phyloP scores from a whole-genome alignment of 2,888 invertebrate genomes.

The Zele albiditarsus region DNA sequence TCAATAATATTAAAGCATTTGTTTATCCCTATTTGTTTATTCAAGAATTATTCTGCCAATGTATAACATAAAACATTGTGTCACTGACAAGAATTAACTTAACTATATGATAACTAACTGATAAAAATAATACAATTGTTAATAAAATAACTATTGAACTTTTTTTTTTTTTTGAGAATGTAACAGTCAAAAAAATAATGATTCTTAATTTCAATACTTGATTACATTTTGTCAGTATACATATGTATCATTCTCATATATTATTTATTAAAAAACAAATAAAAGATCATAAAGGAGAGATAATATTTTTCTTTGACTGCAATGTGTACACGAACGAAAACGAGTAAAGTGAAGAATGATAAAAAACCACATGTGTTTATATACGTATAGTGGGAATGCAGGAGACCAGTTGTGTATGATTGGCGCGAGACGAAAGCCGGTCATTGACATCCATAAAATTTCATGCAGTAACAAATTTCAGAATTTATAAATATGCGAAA shows the following conservation, averaged over 20 bases:
- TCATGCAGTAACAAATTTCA: not conserved
- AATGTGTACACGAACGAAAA: constrained; percentile 6
- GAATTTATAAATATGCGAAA: not conserved
- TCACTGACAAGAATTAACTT: no score
- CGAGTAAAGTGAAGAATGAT: not conserved
- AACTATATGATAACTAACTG: no score
- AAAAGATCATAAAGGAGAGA: not conserved
- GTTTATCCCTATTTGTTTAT: no score
- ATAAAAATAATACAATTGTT: no score
- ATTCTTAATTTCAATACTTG: no score
- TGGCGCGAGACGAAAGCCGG: constrained; percentile 10
- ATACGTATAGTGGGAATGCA: not conserved
- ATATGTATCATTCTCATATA: not conserved
- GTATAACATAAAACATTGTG: no score
- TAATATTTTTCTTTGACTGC: not conserved
- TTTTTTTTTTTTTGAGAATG: no score
- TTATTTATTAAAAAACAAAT: not conserved
- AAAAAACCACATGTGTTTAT: not conserved
- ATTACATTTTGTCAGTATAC: not conserved
- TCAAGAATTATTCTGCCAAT: no score
- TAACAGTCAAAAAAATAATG: no score
- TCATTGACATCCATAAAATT: constrained; percentile 30
- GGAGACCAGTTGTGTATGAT: constrained; percentile 7
- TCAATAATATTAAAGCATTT: no score
- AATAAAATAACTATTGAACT: no score